Evolutionary conservation across 2,113 vertebrate genomes (phyloP), one percentile per base, ranked within the genome.

Genomic region (Takifugu flavidus): DNA sequence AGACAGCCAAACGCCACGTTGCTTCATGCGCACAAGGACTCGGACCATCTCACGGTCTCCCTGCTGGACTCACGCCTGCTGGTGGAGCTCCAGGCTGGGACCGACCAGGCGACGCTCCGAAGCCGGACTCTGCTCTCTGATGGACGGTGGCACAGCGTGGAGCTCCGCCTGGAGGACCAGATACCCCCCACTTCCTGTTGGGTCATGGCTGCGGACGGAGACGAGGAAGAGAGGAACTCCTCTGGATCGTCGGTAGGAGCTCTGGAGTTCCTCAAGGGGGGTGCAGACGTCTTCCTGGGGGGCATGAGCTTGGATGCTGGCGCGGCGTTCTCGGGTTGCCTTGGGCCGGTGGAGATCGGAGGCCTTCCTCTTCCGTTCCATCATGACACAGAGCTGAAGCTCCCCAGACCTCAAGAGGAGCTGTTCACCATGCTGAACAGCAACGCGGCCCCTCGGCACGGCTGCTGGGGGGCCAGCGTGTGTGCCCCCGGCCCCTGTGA

Each of bases 321-420:
- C 4, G 77, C 70, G 7, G 86, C 85, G 43, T 65, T 94, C 14
- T 82, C 58, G 27, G 95, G 94, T 0, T 98, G 95, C 66, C 80
- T 98, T 43, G 92, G 94, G 31, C 92, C 87, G 1, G 87, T 95
- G 44, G 86, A 90, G 50, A 89, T 98, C 7, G 84, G 92, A 49
- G 94, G 93, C 10, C 87, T 95, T 80, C 83, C 82, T 13, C 91
- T 98, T 43, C 91, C 95, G 0, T 95, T 94, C 78, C 87, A 94
- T 0, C 78, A 76, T 25, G 90, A 87, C 55, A 43, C 63, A 13
- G 85, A 82, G n/a, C 74, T 93, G 6, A 86, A 88, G 5, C 66
- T 86, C 3, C 88, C 81, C 53, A 92, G 91, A 49, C 92, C 93
- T 54, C 96, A 96, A 58, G 68, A 87, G 63, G 93, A 95, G 65